Evolutionary conservation across 2,797 vertebrate species (phyloP), one percentile per base, ranked within the genome.

Genomic region (Pangasius sanitwongsei): DNA sequence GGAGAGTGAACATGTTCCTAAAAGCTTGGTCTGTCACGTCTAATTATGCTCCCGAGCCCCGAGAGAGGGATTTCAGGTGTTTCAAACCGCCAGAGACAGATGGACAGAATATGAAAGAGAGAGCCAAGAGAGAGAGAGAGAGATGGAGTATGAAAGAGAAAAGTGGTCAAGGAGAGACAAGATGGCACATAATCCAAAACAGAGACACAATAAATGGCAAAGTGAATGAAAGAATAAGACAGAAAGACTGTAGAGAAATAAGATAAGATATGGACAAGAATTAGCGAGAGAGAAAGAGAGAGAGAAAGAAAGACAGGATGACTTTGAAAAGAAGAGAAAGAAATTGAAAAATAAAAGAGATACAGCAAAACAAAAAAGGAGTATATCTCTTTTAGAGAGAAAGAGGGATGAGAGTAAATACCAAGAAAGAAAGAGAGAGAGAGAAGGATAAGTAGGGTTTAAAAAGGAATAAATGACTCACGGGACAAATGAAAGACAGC

Each of bases 11-110:
- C 78, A 89, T 90, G 90, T 69, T 83, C 83, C 90, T 90, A 80
- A 92, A 91, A 89, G 85, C 91, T 89, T 65, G 84, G 87, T 82
- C 85, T 92, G 91, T 92, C 91, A 65, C 55, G 41, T 67, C 82
- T 31, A 90, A 92, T 92, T 91, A 90, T 2, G n/a, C n/a, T 89
- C 55, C n/a, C 44, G 37, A 78, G 57, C 50, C 53, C 70, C 50
- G 65, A 20, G 44, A 90, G 82, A 74, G 87, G 75, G 87, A 90
- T 50, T 81, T 89, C 87, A 88, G 80, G 86, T 90, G 88, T 83
- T 83, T 69, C 44, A 20, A 13, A 41, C 59, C 0, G 1, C 20
- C 4, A 55, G 28, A 70, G 77, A 82, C 63, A 85, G 28, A 69
- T 31, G n/a, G 57, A 37, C 25, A 78, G 41, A 78, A 28, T 1